Conservation (phyloP, 2,113 vertebrate genomes). For the Aythya baeri region DNA sequence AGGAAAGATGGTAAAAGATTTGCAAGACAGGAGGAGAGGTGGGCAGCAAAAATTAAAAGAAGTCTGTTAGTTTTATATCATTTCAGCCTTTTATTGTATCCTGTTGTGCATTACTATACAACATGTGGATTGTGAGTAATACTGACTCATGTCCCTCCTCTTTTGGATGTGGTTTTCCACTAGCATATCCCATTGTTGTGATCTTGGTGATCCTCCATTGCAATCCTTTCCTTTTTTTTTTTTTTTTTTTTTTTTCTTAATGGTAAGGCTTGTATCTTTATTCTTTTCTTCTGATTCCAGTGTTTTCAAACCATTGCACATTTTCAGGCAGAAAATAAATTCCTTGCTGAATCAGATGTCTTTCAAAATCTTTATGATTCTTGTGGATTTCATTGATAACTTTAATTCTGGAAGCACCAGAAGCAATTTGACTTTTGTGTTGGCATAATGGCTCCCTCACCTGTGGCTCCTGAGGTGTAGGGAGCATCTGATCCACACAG, state of each 20-base stretch:
- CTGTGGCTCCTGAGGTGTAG: slow-evolving; percentile 66
- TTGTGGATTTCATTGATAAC: slow-evolving; percentile 65
- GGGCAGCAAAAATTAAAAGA: neutral
- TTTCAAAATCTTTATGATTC: slow-evolving; percentile 58
- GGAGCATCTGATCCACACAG: slow-evolving; percentile 56
- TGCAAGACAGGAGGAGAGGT: neutral
- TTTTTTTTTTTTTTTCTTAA: neutral
- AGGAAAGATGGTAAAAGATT: neutral
- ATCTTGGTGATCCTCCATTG: neutral
- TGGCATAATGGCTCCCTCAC: slow-evolving; percentile 19
- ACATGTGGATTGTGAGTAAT: neutral
- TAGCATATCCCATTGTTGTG: slow-evolving; percentile 19
- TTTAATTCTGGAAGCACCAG: slow-evolving; percentile 82
- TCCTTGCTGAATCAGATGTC: neutral
- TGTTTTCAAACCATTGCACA: neutral
- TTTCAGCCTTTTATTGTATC: neutral
- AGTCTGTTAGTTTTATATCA: slow-evolving; percentile 43
- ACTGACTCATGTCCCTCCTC: neutral
- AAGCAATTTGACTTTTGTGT: slow-evolving; percentile 76
- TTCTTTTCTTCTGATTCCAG: slow-evolving; percentile 21
- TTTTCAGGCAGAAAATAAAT: neutral
- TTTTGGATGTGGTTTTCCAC: neutral
- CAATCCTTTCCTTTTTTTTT: neutral
- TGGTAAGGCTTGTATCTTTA: neutral
- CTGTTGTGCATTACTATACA: neutral